A percentile compares a stretch with the other conserved stretches of the same genome.
These are phyloP conservation scores for Styela clava DNA, from an alignment of 23 tunicate species.

Conservation along the genomic window DNA sequence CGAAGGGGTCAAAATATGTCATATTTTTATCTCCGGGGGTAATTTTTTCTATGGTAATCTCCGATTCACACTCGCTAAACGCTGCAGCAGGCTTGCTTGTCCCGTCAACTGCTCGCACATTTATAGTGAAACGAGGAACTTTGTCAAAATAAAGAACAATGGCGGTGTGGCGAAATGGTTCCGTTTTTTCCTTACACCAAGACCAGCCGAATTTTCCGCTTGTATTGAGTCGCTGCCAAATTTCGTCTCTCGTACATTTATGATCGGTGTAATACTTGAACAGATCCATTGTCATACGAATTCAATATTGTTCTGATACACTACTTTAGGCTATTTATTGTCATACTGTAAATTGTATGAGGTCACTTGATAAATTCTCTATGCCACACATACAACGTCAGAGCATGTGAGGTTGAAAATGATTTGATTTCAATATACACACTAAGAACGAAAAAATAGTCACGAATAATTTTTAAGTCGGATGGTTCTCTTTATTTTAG, in stretches of 20 bases:
- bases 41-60: background rate
- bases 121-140: constrained; percentile 6
- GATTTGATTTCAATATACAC: no score
- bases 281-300: background rate
- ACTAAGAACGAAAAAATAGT: no score
- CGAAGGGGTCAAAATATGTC: background rate
- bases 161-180: constrained; percentile 17
- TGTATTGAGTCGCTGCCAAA: background rate
- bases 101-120: constrained; percentile 1
- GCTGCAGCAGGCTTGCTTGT: constrained; percentile 9
- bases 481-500: no score
- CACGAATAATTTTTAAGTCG: no score
- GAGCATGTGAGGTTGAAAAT: no score
- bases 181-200: constrained; percentile 16
- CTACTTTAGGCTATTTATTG: no score
- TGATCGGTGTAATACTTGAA: background rate
- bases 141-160: constrained; percentile 19
- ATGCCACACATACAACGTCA: no score
- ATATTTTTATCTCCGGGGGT: background rate
- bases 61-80: constrained; percentile 11
- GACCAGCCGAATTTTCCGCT: constrained; percentile 33
- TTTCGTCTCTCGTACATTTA: background rate
- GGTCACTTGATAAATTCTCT: no score
- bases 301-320: no score
- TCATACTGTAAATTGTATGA: no score